Conservation (phyloP, 1,140 invertebrate species). For the Lanistes nyassanus region DNA sequence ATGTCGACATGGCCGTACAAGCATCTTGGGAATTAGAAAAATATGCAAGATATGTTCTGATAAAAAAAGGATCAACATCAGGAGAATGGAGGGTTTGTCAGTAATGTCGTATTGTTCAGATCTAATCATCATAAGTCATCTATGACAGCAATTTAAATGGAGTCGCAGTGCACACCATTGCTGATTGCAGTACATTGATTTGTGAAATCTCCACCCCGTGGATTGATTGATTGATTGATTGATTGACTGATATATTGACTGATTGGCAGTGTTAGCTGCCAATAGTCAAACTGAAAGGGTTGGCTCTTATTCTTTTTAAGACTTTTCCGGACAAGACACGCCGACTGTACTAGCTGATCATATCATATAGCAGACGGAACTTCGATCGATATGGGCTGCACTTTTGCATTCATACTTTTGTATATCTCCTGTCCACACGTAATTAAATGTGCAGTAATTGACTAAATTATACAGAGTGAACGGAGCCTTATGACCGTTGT, state of each 20-base stretch:
- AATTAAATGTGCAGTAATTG: too few relatives aligned
- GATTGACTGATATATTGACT: neutral
- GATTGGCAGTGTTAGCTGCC: neutral
- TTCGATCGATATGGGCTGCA: too few relatives aligned
- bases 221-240: neutral
- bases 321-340: too few relatives aligned
- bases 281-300: neutral
- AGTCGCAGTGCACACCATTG: neutral
- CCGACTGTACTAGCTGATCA: neutral
- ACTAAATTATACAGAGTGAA: too few relatives aligned
- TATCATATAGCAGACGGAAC: too few relatives aligned
- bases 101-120: too few relatives aligned
- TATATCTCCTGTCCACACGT: too few relatives aligned
- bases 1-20: neutral
- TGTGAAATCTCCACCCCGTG: neutral
- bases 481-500: too few relatives aligned
- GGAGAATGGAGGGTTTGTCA: conserved; percentile 3
- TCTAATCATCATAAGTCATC: too few relatives aligned
- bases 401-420: too few relatives aligned
- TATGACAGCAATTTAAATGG: too few relatives aligned
- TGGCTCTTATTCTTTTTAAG: too few relatives aligned
- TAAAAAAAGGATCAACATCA: neutral
- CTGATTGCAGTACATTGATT: neutral
- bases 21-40: conserved; percentile 14
- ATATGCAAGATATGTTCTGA: conserved; percentile 7